phyloP scores from a whole-genome alignment of 2,888 invertebrate species.

The Lepidocyrtoides sp. region DNA sequence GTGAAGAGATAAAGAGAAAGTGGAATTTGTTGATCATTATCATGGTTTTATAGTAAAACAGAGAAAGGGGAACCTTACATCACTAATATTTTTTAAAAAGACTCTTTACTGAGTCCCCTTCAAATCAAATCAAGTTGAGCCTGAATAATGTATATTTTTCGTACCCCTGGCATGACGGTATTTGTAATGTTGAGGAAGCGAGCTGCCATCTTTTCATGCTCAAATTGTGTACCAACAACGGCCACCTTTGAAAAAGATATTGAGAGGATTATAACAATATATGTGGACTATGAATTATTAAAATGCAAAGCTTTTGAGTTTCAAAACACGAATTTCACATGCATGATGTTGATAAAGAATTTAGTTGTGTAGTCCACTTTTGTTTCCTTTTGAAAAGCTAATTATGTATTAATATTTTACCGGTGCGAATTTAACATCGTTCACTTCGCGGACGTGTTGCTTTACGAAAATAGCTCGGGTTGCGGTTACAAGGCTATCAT shows the following conservation, averaged over 20 bases:
- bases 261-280: too few species aligned
- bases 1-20: background rate
- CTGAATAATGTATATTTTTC: background rate
- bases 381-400: constrained; percentile 19
- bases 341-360: too few species aligned
- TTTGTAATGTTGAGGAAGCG: constrained; percentile 94
- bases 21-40: background rate
- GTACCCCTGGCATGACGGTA: constrained; percentile 44
- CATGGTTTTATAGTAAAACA: too few species aligned
- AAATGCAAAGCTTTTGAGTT: too few species aligned
- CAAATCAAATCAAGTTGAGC: background rate
- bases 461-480: constrained; percentile 95
- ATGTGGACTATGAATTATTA: too few species aligned
- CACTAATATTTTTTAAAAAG: background rate
- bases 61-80: background rate
- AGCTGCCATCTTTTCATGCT: constrained; percentile 93
- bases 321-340: too few species aligned
- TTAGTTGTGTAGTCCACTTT: too few species aligned
- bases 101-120: background rate
- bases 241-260: constrained; percentile 91
- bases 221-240: constrained; percentile 96
- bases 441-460: constrained; percentile 7
- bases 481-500: constrained; percentile 93
- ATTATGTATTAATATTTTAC: constrained; percentile 44
- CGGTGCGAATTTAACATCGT: constrained; percentile 30